phyloP scores from a whole-genome alignment of 2,888 invertebrate species.

The Empis stercorea region DNA sequence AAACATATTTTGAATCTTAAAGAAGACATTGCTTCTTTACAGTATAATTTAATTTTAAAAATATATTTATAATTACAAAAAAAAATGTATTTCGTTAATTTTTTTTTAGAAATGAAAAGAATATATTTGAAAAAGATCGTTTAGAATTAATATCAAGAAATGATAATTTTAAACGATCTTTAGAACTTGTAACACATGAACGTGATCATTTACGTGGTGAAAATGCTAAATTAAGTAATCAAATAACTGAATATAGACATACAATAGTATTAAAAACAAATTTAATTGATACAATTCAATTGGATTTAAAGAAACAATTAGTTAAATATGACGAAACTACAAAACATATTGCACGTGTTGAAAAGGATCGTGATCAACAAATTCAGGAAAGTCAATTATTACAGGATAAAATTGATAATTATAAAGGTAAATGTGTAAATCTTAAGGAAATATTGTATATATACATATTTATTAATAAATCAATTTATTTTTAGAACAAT shows the following conservation, averaged over 20 bases:
- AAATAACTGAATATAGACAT: slow-evolving; percentile 21
- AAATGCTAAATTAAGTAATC: slow-evolving; percentile 22
- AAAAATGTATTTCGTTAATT: no score
- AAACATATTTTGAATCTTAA: slow-evolving; percentile 17
- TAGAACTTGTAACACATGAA: slow-evolving; percentile 24
- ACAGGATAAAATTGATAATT: slow-evolving; percentile 20
- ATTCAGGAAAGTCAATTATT: slow-evolving; percentile 20
- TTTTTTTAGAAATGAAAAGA: slow-evolving; percentile 20
- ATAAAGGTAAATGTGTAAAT: background rate
- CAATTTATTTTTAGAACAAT: slow-evolving; percentile 17
- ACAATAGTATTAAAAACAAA: slow-evolving; percentile 23
- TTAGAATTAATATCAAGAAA: slow-evolving; percentile 19
- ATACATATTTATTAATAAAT: no score
- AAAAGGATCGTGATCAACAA: slow-evolving; percentile 23
- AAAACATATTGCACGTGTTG: slow-evolving; percentile 15
- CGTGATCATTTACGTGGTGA: slow-evolving; percentile 24
- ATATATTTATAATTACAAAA: no score
- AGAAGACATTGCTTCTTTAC: slow-evolving; percentile 18
- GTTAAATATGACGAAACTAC: slow-evolving; percentile 20
- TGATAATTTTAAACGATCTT: slow-evolving; percentile 21
- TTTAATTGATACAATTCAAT: slow-evolving; percentile 20
- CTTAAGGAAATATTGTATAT: no score
- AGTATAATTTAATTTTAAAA: no score
- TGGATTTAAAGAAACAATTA: slow-evolving; percentile 24
- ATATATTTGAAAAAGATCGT: slow-evolving; percentile 24